Percentiles rank a stretch among this genome's conserved stretches.
Evolutionary conservation across 2,888 invertebrate species (phyloP).

Genomic region (Sylvicola cinctus): DNA sequence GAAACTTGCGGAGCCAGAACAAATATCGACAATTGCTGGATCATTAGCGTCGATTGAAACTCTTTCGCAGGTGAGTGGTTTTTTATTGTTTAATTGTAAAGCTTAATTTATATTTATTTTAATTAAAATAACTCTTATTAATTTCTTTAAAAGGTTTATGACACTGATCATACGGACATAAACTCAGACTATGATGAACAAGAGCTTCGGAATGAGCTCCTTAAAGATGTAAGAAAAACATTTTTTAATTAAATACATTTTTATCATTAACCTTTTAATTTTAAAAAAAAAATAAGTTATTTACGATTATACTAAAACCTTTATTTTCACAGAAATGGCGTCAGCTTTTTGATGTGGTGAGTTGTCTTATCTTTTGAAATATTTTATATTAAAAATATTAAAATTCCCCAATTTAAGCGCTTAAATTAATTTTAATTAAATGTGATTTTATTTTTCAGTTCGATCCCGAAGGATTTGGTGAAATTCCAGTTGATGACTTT

Average conservation of each 20-base stretch:
- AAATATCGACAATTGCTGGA: conserved; percentile 52
- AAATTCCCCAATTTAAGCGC: background rate
- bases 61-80: conserved; percentile 27
- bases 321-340: conserved; percentile 62
- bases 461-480: conserved; percentile 83
- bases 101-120: background rate
- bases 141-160: conserved; percentile 34
- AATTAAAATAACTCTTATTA: too few species aligned
- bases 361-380: too few species aligned
- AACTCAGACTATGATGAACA: conserved; percentile 63
- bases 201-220: conserved; percentile 50
- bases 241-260: too few species aligned
- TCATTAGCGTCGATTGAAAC: conserved; percentile 39
- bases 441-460: conserved; percentile 31
- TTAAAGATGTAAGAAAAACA: conserved; percentile 50
- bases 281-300: background rate
- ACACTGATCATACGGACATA: conserved; percentile 63
- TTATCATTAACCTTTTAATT: background rate
- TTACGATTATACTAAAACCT: conserved; percentile 4
- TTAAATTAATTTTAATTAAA: background rate
- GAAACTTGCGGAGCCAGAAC: conserved; percentile 19
- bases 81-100: background rate
- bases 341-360: conserved; percentile 66
- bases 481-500: conserved; percentile 75
- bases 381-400: background rate